A percentile compares a stretch with the other conserved stretches of the same genome.
These are phyloP conservation scores for Eurytoma californica DNA, from an alignment of 2,888 invertebrate genomes.

Conservation along the genomic window DNA sequence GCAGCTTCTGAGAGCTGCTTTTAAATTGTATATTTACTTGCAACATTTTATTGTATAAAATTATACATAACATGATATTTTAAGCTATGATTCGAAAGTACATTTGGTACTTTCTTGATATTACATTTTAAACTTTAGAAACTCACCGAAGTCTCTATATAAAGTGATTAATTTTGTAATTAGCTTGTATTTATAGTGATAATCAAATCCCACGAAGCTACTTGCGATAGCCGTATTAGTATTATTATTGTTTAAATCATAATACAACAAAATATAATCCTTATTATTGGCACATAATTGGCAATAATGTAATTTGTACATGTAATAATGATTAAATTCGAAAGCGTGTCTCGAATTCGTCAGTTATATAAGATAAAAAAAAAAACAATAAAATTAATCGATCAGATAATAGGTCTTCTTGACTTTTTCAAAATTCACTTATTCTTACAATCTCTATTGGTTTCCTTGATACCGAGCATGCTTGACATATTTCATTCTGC, in stretches of 20 bases:
- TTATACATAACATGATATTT: constrained; percentile 45
- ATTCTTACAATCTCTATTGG: constrained; percentile 47
- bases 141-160: constrained; percentile 57
- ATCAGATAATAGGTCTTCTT: constrained; percentile 51
- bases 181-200: constrained; percentile 70
- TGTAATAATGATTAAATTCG: constrained; percentile 54
- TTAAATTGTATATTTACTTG: constrained; percentile 54
- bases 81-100: constrained; percentile 36
- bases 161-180: constrained; percentile 73
- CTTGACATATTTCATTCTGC: constrained; percentile 45
- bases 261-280: constrained; percentile 71
- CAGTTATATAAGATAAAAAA: constrained; percentile 58
- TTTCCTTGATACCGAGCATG: constrained; percentile 56
- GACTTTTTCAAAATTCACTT: constrained; percentile 55
- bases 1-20: constrained; percentile 39
- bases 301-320: constrained; percentile 62
- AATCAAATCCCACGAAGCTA: constrained; percentile 59
- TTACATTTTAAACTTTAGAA: constrained; percentile 26
- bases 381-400: constrained; percentile 60
- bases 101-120: constrained; percentile 33
- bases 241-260: constrained; percentile 68
- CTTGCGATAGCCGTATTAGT: constrained; percentile 60
- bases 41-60: constrained; percentile 52
- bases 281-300: constrained; percentile 61
- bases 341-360: constrained; percentile 58